Conservation (phyloP, 2,113 vertebrate genomes). For the Tiliqua scincoides region DNA sequence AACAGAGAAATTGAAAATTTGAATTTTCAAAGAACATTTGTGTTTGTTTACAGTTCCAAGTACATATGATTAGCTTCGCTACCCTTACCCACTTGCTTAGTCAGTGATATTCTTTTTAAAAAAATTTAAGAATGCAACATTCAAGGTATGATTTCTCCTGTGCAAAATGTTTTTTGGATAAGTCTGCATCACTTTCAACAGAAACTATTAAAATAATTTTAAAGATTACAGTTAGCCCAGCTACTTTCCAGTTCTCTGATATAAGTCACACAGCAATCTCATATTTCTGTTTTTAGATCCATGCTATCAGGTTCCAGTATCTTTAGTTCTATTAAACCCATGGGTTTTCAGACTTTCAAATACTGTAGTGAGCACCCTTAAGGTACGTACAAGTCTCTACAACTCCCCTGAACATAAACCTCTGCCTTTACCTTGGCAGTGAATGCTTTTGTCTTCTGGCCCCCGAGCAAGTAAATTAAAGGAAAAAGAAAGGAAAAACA, state of each 20-base stretch:
- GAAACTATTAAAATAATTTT: background rate
- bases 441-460: background rate
- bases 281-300: background rate
- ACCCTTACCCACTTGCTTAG: background rate
- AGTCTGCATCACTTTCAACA: conserved; percentile 2
- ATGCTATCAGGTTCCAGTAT: background rate
- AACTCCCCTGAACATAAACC: background rate
- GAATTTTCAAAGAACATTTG: background rate
- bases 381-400: background rate
- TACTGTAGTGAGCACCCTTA: background rate
- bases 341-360: background rate
- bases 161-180: background rate
- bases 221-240: background rate
- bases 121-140: background rate
- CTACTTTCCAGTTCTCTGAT: background rate
- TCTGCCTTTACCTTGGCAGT: background rate
- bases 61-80: background rate
- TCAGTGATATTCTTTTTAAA: background rate
- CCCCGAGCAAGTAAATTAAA: background rate
- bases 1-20: too few species aligned
- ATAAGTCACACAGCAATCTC: background rate
- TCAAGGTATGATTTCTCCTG: background rate
- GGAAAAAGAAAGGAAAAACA: background rate
- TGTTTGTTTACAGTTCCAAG: background rate
- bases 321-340: background rate